A percentile compares a stretch with the other conserved stretches of the same genome.
These are phyloP conservation scores for Morpho helenor DNA, from an alignment of 2,888 invertebrate species.

Conservation along the genomic window DNA sequence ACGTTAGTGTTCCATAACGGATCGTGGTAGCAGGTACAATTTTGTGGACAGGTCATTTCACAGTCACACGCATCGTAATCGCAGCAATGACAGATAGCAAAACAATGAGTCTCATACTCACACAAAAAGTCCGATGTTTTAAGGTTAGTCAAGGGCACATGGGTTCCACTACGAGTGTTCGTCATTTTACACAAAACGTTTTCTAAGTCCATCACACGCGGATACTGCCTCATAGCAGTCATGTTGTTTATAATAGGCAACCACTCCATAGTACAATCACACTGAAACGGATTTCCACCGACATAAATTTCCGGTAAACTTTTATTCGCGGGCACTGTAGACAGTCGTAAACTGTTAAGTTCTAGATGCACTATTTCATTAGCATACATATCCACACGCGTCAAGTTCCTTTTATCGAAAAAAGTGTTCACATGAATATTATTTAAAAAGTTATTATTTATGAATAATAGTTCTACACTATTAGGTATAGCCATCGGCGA, in stretches of 20 bases:
- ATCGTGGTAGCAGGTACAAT: constrained; percentile 97
- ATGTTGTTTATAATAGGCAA: constrained; percentile 92
- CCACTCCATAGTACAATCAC: constrained; percentile 98
- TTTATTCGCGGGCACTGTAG: constrained; percentile 85
- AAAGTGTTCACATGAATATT: constrained; percentile 92
- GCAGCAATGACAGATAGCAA: constrained; percentile 96
- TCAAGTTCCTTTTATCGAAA: constrained; percentile 89
- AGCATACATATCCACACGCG: constrained; percentile 93
- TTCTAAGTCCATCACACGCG: constrained; percentile 92
- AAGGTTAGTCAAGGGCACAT: constrained; percentile 87
- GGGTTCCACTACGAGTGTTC: constrained; percentile 88
- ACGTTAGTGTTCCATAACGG: constrained; percentile 96
- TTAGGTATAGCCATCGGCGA: constrained; percentile 92
- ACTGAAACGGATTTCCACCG: constrained; percentile 95
- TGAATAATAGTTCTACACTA: constrained; percentile 91
- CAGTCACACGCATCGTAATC: constrained; percentile 98
- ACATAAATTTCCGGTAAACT: constrained; percentile 93
- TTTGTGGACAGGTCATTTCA: constrained; percentile 96
- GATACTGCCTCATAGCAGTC: constrained; percentile 89
- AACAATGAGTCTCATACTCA: constrained; percentile 95
- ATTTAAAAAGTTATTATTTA: constrained; percentile 92
- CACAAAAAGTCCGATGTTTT: constrained; percentile 93
- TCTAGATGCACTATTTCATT: constrained; percentile 91
- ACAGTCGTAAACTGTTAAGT: constrained; percentile 87
- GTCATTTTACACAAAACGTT: constrained; percentile 93